Evolutionary conservation across 2,888 invertebrate species (phyloP).

Genomic region (Agrilus cyanescens): DNA sequence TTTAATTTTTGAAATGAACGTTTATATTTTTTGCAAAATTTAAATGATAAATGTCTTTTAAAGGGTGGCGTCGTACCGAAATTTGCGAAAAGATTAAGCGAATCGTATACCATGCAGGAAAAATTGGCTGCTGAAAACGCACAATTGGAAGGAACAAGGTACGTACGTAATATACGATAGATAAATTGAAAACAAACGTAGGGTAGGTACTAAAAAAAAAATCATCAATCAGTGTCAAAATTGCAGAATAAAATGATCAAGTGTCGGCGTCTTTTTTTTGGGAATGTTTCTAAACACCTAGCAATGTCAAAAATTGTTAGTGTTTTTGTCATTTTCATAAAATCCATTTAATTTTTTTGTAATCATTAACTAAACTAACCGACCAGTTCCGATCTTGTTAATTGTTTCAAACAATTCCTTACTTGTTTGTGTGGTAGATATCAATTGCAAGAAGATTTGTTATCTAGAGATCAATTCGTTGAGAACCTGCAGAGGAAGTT

Average conservation of each 20-base stretch:
- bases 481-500: slow-evolving; percentile 51
- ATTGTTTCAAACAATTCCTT: slow-evolving; percentile 7
- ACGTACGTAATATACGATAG: slow-evolving; percentile 13
- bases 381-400: slow-evolving; percentile 7
- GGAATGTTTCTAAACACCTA: too few relatives aligned
- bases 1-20: too few relatives aligned
- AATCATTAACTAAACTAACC: slow-evolving; percentile 2
- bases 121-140: slow-evolving; percentile 55
- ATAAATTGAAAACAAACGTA: not conserved
- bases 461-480: slow-evolving; percentile 50
- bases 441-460: slow-evolving; percentile 49
- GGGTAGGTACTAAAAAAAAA: not conserved
- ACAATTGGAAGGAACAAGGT: slow-evolving; percentile 55
- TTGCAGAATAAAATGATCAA: too few relatives aligned
- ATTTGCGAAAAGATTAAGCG: slow-evolving; percentile 45
- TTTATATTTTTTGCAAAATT: too few relatives aligned
- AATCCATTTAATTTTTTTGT: not conserved
- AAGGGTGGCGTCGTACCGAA: slow-evolving; percentile 23
- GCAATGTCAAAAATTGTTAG: too few relatives aligned
- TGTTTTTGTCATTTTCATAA: too few relatives aligned
- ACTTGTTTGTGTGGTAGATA: slow-evolving; percentile 36
- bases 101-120: slow-evolving; percentile 57
- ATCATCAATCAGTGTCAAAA: too few relatives aligned
- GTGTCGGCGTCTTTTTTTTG: too few relatives aligned
- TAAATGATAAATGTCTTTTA: slow-evolving; percentile 4